A percentile compares a stretch with the other conserved stretches of the same genome.
Conservation (phyloP, 2,113 vertebrate genomes). For the Neogale vison region DNA sequence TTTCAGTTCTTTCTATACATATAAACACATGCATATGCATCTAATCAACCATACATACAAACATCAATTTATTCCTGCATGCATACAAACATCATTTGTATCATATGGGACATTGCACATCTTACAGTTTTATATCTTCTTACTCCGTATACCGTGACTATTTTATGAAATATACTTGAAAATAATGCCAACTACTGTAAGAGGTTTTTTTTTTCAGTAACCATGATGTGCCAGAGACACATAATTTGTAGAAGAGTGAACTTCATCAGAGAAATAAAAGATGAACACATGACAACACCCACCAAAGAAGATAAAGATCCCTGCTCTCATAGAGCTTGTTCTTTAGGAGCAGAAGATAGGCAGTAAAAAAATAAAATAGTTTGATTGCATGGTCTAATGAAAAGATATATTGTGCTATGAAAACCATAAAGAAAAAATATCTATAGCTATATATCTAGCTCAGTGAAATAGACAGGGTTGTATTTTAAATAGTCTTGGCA, state of each 20-base stretch:
- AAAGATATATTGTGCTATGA: neutral
- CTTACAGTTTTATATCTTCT: neutral
- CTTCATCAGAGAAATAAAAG: neutral
- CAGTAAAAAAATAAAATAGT: neutral
- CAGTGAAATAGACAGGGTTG: neutral
- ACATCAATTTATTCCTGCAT: neutral
- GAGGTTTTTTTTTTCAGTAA: neutral
- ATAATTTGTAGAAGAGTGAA: neutral
- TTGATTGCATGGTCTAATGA: neutral
- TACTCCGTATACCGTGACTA: neutral
- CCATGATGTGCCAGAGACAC: too few relatives aligned
- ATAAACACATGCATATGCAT: too few relatives aligned
- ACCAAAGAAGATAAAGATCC: neutral
- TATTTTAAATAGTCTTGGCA: neutral
- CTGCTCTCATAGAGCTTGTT: neutral
- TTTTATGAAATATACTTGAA: neutral
- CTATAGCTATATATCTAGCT: neutral
- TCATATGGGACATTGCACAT: neutral
- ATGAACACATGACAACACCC: neutral
- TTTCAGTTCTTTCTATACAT: neutral
- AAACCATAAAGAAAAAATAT: neutral
- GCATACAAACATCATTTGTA: neutral
- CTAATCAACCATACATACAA: neutral
- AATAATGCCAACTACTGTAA: neutral
- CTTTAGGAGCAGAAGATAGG: neutral